phyloP scores from a whole-genome alignment of 2,888 invertebrate genomes.

The Cosmopolites sordidus region DNA sequence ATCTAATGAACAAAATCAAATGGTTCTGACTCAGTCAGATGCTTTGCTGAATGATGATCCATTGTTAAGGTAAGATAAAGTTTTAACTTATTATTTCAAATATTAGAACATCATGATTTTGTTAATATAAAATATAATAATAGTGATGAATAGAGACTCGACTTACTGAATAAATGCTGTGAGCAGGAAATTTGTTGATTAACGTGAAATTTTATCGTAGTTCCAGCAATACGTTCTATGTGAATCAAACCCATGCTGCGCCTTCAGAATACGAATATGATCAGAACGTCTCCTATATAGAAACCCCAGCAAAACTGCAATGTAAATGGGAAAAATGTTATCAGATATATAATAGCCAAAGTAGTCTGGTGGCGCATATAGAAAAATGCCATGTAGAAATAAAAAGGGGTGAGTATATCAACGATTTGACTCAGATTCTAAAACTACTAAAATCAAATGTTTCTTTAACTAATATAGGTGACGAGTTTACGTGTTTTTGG shows the following conservation, averaged over 20 bases:
- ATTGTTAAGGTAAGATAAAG: conserved; percentile 29
- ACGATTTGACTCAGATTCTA: no score
- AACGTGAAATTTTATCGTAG: no score
- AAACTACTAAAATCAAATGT: neutral
- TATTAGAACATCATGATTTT: no score
- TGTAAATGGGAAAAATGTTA: conserved; percentile 89
- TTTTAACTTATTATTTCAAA: no score
- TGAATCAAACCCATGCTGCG: neutral
- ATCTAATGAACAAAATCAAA: conserved; percentile 41
- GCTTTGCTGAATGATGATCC: conserved; percentile 45
- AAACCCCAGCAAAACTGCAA: conserved; percentile 40
- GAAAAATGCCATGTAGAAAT: conserved; percentile 85
- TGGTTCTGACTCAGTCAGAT: conserved; percentile 49
- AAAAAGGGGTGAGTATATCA: conserved; percentile 62
- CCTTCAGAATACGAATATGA: conserved; percentile 23
- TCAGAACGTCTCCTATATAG: conserved; percentile 27
- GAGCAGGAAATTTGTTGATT: no score
- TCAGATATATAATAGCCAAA: conserved; percentile 73
- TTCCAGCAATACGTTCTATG: conserved; percentile 31
- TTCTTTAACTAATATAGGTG: conserved; percentile 49
- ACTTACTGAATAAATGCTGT: no score
- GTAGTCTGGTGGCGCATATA: conserved; percentile 75
- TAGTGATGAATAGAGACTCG: no score
- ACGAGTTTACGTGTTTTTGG: conserved; percentile 94
- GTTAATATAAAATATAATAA: no score